Conservation (phyloP, 2,888 invertebrate genomes). For the Anagyrus pseudococci region DNA sequence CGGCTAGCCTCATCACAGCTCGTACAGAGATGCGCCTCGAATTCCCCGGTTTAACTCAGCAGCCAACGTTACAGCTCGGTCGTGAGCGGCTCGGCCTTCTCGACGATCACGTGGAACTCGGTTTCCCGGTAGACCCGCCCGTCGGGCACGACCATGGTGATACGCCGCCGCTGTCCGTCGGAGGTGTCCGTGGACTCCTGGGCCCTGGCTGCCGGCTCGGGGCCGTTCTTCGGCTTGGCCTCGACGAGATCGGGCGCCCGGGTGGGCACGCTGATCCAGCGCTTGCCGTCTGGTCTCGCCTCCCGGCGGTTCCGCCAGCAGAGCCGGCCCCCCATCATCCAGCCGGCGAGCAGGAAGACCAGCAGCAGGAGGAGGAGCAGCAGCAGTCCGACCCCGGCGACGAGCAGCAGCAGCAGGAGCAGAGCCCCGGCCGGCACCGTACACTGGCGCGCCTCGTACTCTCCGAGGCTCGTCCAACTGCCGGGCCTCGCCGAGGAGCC, state of each 20-base stretch:
- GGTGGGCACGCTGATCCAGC: constrained; percentile 59
- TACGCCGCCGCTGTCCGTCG: too few relatives aligned
- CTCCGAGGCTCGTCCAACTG: constrained; percentile 45
- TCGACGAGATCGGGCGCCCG: constrained; percentile 56
- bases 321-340: constrained; percentile 52
- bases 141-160: constrained; percentile 82
- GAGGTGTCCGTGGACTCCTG: too few relatives aligned
- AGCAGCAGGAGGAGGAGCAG: constrained; percentile 43
- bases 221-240: constrained; percentile 59
- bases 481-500: too few relatives aligned
- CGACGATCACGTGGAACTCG: constrained; percentile 84
- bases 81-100: constrained; percentile 81
- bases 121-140: constrained; percentile 84
- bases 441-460: constrained; percentile 53
- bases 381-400: constrained; percentile 45
- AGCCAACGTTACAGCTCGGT: constrained; percentile 71
- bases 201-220: constrained; percentile 54
- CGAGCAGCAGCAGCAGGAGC: constrained; percentile 51
- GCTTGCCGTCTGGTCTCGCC: constrained; percentile 54
- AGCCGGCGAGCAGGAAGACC: constrained; percentile 49
- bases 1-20: too few relatives aligned
- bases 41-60: too few relatives aligned
- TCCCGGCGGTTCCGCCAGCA: constrained; percentile 55
- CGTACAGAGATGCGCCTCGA: too few relatives aligned
- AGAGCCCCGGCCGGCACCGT: constrained; percentile 38